Evolutionary conservation across 2,888 invertebrate species (phyloP).

Genomic region (Orchesella flavescens): DNA sequence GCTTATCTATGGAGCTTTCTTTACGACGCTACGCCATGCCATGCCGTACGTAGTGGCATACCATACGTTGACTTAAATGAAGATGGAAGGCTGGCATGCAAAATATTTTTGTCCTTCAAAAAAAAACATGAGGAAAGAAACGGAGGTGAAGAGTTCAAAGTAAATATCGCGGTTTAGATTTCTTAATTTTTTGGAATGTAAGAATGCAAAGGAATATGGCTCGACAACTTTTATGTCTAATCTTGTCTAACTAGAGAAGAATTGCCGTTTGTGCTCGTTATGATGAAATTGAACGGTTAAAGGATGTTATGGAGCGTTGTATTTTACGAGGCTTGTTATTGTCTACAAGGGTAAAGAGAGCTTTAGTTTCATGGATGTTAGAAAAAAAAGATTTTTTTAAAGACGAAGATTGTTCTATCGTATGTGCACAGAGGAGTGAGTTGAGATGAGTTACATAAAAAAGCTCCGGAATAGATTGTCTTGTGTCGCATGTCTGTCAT

Average conservation of each 20-base stretch:
- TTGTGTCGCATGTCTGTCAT: conserved; percentile 32
- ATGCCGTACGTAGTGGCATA: too few relatives aligned
- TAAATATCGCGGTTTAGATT: conserved; percentile 18
- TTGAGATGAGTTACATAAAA: conserved; percentile 7
- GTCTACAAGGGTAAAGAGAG: conserved; percentile 4
- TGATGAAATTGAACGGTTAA: conserved; percentile 27
- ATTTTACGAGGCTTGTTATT: conserved; percentile 37
- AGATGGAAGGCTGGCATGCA: conserved; percentile 27
- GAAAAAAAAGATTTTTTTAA: background rate
- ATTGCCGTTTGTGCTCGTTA: conserved; percentile 39
- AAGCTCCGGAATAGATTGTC: conserved; percentile 20
- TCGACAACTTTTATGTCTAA: background rate
- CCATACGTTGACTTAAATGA: background rate
- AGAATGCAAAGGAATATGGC: background rate
- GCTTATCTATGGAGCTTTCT: background rate
- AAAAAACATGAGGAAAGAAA: background rate
- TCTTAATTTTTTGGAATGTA: conserved; percentile 36
- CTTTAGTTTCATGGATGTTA: background rate
- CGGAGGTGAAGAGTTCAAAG: conserved; percentile 38
- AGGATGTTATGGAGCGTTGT: conserved; percentile 26
- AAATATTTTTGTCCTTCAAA: conserved; percentile 27
- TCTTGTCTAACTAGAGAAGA: conserved; percentile 1
- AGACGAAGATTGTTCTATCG: background rate
- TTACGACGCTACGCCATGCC: background rate
- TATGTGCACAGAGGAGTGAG: background rate